Evolutionary conservation across 2,113 vertebrate species (phyloP).

Genomic region (Cebus imitator): DNA sequence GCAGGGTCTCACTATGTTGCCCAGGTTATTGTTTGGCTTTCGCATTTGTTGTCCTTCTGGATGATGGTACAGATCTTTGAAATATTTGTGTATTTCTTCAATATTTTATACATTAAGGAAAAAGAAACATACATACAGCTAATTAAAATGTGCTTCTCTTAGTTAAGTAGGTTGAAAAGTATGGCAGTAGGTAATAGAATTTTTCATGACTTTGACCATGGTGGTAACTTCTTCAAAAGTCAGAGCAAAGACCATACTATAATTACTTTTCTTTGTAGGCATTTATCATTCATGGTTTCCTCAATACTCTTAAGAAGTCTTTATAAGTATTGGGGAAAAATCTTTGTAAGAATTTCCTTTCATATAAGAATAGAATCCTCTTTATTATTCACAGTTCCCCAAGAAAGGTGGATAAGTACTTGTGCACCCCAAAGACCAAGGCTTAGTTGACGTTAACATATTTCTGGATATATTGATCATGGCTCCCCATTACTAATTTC

Average conservation of each 20-base stretch:
- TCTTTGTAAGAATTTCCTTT: conserved; percentile 25
- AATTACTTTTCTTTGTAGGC: background rate
- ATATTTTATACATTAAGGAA: conserved; percentile 23
- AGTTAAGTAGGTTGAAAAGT: conserved; percentile 54
- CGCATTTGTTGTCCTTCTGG: background rate
- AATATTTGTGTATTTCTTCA: conserved; percentile 18
- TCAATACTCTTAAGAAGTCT: background rate
- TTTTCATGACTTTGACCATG: conserved; percentile 43
- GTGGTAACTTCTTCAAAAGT: background rate
- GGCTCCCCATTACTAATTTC: background rate
- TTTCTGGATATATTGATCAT: background rate
- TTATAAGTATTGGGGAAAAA: background rate
- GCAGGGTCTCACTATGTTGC: background rate
- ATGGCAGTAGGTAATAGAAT: background rate
- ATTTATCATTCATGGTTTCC: conserved; percentile 18
- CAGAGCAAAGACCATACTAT: conserved; percentile 11
- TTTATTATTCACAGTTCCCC: background rate
- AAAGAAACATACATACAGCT: conserved; percentile 18
- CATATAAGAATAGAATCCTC: background rate
- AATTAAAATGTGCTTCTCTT: conserved; percentile 18
- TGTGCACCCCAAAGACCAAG: background rate
- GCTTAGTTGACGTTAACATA: background rate
- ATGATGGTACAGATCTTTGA: conserved; percentile 27
- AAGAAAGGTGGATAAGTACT: conserved; percentile 29
- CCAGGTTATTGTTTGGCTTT: background rate